Evolutionary conservation across 2,113 vertebrate genomes (phyloP).

Genomic region (Argyrosomus japonicus): DNA sequence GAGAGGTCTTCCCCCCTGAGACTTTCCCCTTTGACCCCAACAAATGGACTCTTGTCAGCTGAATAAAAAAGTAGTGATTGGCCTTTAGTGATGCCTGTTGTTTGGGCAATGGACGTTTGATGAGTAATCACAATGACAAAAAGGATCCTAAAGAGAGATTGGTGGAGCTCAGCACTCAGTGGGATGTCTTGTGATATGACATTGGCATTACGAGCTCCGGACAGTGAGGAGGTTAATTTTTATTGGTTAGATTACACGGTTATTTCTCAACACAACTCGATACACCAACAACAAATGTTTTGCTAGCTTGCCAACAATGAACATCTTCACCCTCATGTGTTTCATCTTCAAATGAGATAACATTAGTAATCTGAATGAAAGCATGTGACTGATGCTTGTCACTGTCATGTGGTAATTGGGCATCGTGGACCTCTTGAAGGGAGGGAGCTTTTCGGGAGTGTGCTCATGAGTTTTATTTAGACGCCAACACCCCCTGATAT

Average conservation of each 20-base stretch:
- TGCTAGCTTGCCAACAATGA: neutral
- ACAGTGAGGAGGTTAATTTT: neutral
- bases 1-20: constrained; percentile 73
- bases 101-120: constrained; percentile 56
- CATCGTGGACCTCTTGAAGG: constrained; percentile 2
- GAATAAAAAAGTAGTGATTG: constrained; percentile 73
- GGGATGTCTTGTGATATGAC: constrained; percentile 33
- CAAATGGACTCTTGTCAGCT: constrained; percentile 80
- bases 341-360: constrained; percentile 6
- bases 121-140: constrained; percentile 56
- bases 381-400: constrained; percentile 1
- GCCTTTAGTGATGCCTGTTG: constrained; percentile 75
- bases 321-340: neutral
- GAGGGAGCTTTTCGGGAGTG: constrained; percentile 17
- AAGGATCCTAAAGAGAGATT: constrained; percentile 17
- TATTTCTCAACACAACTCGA: neutral
- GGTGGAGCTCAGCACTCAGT: constrained; percentile 25
- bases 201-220: constrained; percentile 25
- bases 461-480: constrained; percentile 38
- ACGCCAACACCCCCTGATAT: constrained; percentile 37
- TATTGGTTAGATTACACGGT: neutral
- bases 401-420: constrained; percentile 8
- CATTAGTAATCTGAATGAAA: neutral
- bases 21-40: constrained; percentile 83
- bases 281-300: neutral